A percentile compares a stretch with the other conserved stretches of the same genome.
Evolutionary conservation across 2,113 vertebrate species (phyloP).

Genomic region (Sphaerodactylus townsendi): DNA sequence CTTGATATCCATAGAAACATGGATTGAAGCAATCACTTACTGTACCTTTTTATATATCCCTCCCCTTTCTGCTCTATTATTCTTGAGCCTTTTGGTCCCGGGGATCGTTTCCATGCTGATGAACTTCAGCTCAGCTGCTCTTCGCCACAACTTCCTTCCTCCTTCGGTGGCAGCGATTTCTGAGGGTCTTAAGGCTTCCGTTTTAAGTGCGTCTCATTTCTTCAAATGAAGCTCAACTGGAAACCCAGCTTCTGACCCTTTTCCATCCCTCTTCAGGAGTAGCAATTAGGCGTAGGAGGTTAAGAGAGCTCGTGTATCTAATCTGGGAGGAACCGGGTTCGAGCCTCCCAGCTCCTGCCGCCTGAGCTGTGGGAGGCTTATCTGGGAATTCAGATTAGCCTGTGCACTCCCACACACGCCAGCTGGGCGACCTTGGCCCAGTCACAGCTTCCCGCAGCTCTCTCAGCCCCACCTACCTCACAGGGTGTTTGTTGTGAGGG

Average conservation of each 20-base stretch:
- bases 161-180: not conserved
- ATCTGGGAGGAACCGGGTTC: no score
- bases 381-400: no score
- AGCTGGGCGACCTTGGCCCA: no score
- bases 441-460: no score
- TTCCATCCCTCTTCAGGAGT: not conserved
- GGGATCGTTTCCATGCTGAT: not conserved
- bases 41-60: not conserved
- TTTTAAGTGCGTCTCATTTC: not conserved
- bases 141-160: not conserved
- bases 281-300: no score
- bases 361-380: no score
- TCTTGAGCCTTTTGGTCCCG: not conserved
- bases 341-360: no score
- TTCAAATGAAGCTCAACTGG: not conserved
- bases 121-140: not conserved
- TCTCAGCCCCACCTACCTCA: no score
- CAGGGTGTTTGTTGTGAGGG: no score
- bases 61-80: not conserved
- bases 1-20: not conserved
- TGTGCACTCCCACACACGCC: no score
- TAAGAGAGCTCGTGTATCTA: no score
- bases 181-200: not conserved
- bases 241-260: not conserved
- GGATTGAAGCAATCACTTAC: conserved; percentile 18